Evolutionary conservation across 2,888 invertebrate genomes (phyloP), one percentile per base, ranked within the genome.

Genomic region (Hipparchia semele): DNA sequence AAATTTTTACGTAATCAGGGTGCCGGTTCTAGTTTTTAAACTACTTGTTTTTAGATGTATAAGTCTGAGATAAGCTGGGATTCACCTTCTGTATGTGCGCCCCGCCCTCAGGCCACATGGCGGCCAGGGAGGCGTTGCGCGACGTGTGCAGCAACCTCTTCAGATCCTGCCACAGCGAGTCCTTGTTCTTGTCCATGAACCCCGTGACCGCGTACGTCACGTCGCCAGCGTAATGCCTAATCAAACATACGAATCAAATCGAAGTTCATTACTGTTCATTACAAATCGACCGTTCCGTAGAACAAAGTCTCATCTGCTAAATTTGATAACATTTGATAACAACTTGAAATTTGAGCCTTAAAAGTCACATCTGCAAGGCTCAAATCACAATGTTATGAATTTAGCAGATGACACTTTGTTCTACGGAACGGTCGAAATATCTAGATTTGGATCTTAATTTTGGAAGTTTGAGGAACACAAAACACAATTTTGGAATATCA

Each of bases 81-180:
- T 6, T 8, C n/a, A 91, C 91, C 90, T 94, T 97, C 95, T 95
- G 97, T 80, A 99, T 98, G 83, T 98, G 96, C 82, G 97, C 96
- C 45, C 97, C 97, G 49, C 99, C 99, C 89, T 99, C 99, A 0
- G 99, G 99, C 99, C 99, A 99, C 98, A 99, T 99, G 75, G 94
- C 94, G 61, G 96, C 95, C 60, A 99, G 94, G 79, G 98, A 95
- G 33, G 92, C 85, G 90, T 98, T 97, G 72, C 94, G 94, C 66
- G 99, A 99, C 83, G 97, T 96, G 90, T 96, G 98, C 79, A 99
- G 94, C 72, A 99, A 93, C 49, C 99, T 94, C 93, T 99, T 99
- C 84, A 99, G 98, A 91, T 99, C 99, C 94, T 99, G 99, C 94
- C 98, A 99, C 67, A 99, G 94, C 0, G 98, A 97, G 89, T 99